Evolutionary conservation across 2,797 vertebrate genomes (phyloP).

Genomic region (Chelmon rostratus): DNA sequence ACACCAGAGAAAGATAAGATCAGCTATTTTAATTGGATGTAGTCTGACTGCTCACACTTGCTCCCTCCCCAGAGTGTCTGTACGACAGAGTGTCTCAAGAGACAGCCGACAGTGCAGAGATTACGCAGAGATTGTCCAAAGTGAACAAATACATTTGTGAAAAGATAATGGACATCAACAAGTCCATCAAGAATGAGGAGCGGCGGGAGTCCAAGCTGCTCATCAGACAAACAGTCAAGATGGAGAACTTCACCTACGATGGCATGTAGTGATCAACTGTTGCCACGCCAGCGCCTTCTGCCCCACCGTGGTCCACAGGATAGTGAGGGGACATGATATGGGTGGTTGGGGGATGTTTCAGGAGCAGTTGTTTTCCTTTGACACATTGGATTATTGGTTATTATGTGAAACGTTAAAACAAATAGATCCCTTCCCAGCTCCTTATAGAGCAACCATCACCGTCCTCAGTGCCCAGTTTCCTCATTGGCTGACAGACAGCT

Average conservation of each 20-base stretch:
- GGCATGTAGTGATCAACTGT: constrained; percentile 85
- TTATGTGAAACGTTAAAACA: constrained; percentile 49
- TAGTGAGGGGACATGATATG: constrained; percentile 69
- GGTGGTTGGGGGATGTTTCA: constrained; percentile 72
- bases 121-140: constrained; percentile 99
- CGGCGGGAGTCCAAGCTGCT: constrained; percentile 96
- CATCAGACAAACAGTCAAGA: constrained; percentile 90
- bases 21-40: constrained; percentile 54
- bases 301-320: constrained; percentile 70
- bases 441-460: constrained; percentile 31
- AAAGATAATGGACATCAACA: constrained; percentile 99
- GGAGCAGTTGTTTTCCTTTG: constrained; percentile 58
- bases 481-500: constrained; percentile 80
- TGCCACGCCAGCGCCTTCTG: constrained; percentile 79
- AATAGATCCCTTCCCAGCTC: constrained; percentile 37
- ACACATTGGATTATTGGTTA: constrained; percentile 62
- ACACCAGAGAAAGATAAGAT: constrained; percentile 33
- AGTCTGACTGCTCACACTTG: constrained; percentile 53
- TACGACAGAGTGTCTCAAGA: constrained; percentile 99
- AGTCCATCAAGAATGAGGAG: constrained; percentile 99
- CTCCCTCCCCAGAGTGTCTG: constrained; percentile 92
- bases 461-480: constrained; percentile 50
- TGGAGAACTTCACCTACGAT: constrained; percentile 89
- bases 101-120: constrained; percentile 98
- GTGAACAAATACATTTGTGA: constrained; percentile 99